Conservation (phyloP, 2,797 vertebrate species). For the Pelochelys cantorii region DNA sequence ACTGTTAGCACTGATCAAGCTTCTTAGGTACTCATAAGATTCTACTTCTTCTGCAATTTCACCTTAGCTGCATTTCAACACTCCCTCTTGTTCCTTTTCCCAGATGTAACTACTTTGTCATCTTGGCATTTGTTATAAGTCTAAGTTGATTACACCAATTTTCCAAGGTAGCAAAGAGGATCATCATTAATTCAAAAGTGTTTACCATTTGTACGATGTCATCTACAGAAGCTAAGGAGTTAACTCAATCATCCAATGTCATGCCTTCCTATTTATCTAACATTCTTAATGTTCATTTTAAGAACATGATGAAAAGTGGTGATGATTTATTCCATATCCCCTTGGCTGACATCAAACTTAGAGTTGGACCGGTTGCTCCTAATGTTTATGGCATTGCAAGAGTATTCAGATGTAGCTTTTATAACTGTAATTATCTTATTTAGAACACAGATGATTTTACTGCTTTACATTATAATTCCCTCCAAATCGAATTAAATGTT, state of each 20-base stretch:
- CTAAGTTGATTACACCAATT: background rate
- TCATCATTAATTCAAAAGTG: background rate
- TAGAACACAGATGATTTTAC: background rate
- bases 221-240: background rate
- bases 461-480: background rate
- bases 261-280: background rate
- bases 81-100: background rate
- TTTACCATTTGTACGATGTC: background rate
- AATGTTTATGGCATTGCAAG: background rate
- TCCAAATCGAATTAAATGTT: background rate
- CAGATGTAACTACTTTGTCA: background rate
- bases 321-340: background rate
- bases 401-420: background rate
- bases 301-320: background rate
- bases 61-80: background rate
- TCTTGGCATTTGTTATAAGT: background rate
- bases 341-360: background rate
- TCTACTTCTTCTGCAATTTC: background rate
- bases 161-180: background rate
- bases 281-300: background rate
- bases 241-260: background rate
- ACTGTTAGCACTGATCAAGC: background rate
- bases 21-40: background rate
- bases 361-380: background rate
- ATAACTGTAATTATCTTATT: background rate